phyloP scores from a whole-genome alignment of 2,113 vertebrate species.

The Tetraodon nigroviridis region DNA sequence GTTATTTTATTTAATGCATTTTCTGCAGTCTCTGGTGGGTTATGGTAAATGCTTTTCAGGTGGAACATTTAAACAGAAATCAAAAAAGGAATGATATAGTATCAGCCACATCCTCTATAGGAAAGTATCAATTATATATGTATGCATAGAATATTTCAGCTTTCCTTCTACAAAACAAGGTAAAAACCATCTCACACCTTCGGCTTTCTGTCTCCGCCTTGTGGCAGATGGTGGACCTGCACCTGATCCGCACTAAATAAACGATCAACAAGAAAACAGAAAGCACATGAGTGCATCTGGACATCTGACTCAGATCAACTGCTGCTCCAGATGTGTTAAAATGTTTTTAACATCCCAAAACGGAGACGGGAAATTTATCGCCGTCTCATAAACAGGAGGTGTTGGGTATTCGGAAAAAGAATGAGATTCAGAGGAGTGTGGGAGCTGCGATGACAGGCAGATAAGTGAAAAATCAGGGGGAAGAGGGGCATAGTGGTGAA shows the following conservation, averaged over 20 bases:
- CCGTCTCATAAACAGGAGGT: slow-evolving; percentile 15
- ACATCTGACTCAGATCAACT: slow-evolving; percentile 37
- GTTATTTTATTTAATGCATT: too few species aligned
- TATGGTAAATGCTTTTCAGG: too few species aligned
- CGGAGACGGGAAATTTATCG: slow-evolving; percentile 27
- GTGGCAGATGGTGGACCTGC: slow-evolving; percentile 62
- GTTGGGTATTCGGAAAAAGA: not conserved
- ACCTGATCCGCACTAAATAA: slow-evolving; percentile 63
- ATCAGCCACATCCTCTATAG: not conserved
- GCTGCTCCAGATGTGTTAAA: slow-evolving; percentile 5
- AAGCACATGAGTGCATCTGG: slow-evolving; percentile 20
- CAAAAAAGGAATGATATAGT: not conserved
- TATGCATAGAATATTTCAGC: too few species aligned
- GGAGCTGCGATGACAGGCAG: slow-evolving; percentile 21
- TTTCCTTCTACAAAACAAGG: not conserved
- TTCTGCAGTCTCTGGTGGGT: too few species aligned
- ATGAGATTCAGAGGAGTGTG: not conserved
- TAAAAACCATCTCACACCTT: slow-evolving; percentile 16
- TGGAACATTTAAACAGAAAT: not conserved
- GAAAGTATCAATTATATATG: too few species aligned
- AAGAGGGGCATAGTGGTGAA: slow-evolving; percentile 9
- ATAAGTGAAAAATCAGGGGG: slow-evolving; percentile 15
- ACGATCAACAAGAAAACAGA: slow-evolving; percentile 26
- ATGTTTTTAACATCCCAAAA: slow-evolving; percentile 11
- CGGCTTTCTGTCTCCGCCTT: slow-evolving; percentile 52